phyloP scores from a whole-genome alignment of 2,113 vertebrate species.

The Hippolais icterina region DNA sequence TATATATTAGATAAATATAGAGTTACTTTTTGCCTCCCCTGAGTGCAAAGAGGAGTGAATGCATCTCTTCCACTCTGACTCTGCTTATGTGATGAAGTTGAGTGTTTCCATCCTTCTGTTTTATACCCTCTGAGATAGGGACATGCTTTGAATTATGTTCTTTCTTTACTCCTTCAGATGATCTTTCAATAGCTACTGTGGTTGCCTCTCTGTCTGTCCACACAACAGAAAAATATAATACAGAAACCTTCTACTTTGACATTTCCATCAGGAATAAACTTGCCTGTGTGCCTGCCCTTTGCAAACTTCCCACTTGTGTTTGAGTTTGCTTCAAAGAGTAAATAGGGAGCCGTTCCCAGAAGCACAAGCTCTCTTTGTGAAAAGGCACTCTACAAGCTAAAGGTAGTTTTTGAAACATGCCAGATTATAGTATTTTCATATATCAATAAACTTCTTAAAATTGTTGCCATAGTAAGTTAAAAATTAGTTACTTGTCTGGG shows the following conservation, averaged over 20 bases:
- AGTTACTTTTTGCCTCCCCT: neutral
- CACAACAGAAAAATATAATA: neutral
- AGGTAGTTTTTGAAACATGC: neutral
- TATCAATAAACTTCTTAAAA: neutral
- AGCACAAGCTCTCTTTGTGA: neutral
- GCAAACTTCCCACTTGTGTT: neutral
- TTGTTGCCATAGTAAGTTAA: neutral
- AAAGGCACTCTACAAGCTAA: neutral
- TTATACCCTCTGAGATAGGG: neutral
- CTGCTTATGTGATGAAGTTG: neutral
- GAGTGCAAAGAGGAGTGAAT: neutral
- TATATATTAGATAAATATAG: neutral
- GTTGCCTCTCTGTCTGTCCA: neutral
- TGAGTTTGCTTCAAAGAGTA: conserved; percentile 2
- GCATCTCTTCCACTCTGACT: neutral
- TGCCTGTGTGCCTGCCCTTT: neutral
- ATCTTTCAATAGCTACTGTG: neutral
- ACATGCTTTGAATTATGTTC: neutral
- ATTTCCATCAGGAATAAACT: neutral
- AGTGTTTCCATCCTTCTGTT: neutral
- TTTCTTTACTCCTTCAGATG: neutral
- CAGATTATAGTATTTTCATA: neutral
- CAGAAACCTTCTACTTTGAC: conserved; percentile 1
- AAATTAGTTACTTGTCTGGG: neutral
- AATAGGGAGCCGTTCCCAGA: neutral